Percentiles rank a stretch among this genome's conserved stretches.
Conservation (phyloP, 1,140 invertebrate species). For the Chrysomallon squamiferum region DNA sequence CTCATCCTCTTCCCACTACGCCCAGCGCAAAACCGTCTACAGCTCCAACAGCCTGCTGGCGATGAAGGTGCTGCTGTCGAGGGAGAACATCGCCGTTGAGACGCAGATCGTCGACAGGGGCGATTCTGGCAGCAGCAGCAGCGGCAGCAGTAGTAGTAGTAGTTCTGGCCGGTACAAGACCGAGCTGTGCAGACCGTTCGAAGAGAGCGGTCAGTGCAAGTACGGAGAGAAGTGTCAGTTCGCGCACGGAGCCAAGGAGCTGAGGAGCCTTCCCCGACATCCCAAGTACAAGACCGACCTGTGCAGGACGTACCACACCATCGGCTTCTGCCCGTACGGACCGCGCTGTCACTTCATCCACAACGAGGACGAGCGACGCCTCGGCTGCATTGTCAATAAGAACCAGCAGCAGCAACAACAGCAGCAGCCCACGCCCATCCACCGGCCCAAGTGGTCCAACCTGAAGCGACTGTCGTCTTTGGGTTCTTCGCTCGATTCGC, state of each 20-base stretch:
- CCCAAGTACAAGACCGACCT: slow-evolving; percentile 99
- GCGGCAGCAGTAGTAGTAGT: slow-evolving; percentile 28
- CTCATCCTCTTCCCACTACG: no score
- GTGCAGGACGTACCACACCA: slow-evolving; percentile 86
- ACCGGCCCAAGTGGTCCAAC: slow-evolving; percentile 11
- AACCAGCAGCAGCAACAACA: slow-evolving; percentile 4
- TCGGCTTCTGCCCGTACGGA: slow-evolving; percentile 97
- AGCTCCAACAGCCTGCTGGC: no score
- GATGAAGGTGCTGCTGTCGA: no score
- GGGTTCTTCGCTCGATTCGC: slow-evolving; percentile 52
- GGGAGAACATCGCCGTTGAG: no score
- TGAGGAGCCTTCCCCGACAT: slow-evolving; percentile 90
- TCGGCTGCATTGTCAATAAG: slow-evolving; percentile 22
- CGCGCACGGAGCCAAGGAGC: slow-evolving; percentile 91
- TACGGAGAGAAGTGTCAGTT: slow-evolving; percentile 99
- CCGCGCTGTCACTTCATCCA: slow-evolving; percentile 98
- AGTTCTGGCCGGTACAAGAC: slow-evolving; percentile 93
- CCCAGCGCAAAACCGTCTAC: no score
- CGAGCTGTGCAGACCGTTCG: slow-evolving; percentile 95
- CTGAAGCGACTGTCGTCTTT: slow-evolving; percentile 26
- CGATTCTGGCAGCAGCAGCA: slow-evolving; percentile 21
- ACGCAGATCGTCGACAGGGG: slow-evolving; percentile 45
- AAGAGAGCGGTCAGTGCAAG: slow-evolving; percentile 94
- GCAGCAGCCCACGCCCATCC: slow-evolving; percentile 9
- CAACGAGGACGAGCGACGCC: slow-evolving; percentile 84